A percentile compares a stretch with the other conserved stretches of the same genome.
Conservation (phyloP, 2,888 invertebrate genomes). For the Leistus spinibarbis region DNA sequence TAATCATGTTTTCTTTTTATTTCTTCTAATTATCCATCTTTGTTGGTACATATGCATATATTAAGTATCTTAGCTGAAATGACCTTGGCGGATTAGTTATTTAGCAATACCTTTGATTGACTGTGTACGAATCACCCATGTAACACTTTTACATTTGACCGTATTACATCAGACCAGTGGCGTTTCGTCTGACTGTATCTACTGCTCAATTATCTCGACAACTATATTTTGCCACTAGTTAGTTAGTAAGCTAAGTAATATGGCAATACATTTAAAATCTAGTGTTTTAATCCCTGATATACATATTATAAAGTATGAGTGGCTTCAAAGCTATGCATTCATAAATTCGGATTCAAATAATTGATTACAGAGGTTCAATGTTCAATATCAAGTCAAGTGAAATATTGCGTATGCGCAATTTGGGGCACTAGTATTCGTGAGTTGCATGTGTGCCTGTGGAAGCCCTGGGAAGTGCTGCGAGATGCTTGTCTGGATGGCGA, state of each 20-base stretch:
- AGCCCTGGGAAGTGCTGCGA: conserved; percentile 69
- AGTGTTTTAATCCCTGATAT: not conserved
- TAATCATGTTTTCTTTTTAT: too few species aligned
- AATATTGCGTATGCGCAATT: conserved; percentile 74
- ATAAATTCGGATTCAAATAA: too few species aligned
- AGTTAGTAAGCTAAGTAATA: not conserved
- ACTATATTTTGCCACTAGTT: not conserved
- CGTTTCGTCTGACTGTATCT: not conserved
- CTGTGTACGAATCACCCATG: too few species aligned
- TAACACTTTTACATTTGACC: conserved; percentile 21
- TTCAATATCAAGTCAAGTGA: conserved; percentile 75
- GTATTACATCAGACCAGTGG: conserved; percentile 14
- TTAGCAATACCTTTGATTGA: conserved; percentile 1
- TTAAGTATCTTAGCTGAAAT: not conserved
- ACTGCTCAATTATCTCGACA: not conserved
- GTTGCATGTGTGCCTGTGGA: conserved; percentile 77
- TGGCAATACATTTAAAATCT: not conserved
- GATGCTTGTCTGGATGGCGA: conserved; percentile 67
- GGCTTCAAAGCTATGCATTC: too few species aligned
- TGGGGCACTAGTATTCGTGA: conserved; percentile 82
- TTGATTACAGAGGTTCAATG: conserved; percentile 71
- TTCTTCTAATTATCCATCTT: too few species aligned
- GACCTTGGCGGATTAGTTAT: conserved; percentile 15
- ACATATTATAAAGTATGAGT: not conserved
- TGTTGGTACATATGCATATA: too few species aligned